Conservation (phyloP, 64 coral and sea anemone species). For the Dendronephthya gigantea region DNA sequence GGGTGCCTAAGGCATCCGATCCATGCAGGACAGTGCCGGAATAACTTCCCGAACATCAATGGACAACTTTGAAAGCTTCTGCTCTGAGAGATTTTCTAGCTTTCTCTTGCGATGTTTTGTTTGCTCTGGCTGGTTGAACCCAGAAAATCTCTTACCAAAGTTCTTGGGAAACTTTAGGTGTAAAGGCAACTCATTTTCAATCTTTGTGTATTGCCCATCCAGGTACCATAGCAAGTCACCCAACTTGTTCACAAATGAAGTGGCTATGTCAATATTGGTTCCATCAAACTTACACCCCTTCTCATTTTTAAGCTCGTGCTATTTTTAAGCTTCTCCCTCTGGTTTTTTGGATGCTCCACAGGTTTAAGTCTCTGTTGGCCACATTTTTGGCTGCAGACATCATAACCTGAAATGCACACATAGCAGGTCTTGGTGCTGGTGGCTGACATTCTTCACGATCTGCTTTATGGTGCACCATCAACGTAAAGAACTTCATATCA, state of each 20-base stretch:
- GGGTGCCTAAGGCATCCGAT: constrained; percentile 12
- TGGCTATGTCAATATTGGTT: neutral
- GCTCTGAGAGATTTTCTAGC: neutral
- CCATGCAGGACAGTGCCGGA: neutral
- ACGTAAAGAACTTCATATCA: too few species aligned
- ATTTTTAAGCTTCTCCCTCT: too few species aligned
- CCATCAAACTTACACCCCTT: too few species aligned
- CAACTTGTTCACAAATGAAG: constrained; percentile 8
- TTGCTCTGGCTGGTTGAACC: neutral
- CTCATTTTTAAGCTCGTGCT: too few species aligned
- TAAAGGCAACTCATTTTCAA: neutral
- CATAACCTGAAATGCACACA: too few species aligned
- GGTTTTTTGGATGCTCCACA: too few species aligned
- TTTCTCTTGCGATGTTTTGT: neutral
- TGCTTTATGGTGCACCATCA: too few species aligned
- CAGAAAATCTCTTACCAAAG: neutral
- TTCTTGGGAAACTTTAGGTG: neutral
- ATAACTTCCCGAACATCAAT: neutral
- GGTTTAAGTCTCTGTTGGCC: too few species aligned
- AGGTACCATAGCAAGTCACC: neutral
- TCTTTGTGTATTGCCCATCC: constrained; percentile 2
- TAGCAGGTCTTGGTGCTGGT: too few species aligned
- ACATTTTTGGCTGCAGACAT: too few species aligned
- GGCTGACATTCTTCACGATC: too few species aligned
- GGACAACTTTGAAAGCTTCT: neutral